A percentile compares a stretch with the other conserved stretches of the same genome.
Conservation (phyloP, 2,113 vertebrate genomes). For the Microcebus jonahi region DNA sequence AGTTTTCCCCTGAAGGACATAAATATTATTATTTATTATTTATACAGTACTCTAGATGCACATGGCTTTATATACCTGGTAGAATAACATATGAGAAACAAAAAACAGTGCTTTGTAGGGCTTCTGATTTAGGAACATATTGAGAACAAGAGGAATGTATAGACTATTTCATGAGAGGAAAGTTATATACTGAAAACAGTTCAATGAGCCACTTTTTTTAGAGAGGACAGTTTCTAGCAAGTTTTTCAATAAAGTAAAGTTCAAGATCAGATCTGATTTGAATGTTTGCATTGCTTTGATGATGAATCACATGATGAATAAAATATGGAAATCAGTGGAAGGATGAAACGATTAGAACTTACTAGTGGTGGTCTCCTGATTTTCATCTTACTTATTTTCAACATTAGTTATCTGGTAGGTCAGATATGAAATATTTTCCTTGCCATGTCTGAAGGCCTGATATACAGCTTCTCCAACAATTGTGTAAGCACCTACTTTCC, state of each 20-base stretch:
- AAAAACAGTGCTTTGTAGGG: background rate
- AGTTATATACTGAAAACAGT: background rate
- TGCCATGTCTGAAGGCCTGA: background rate
- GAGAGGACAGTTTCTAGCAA: background rate
- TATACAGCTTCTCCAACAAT: background rate
- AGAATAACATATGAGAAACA: constrained; percentile 35
- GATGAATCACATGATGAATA: background rate
- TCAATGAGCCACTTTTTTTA: background rate
- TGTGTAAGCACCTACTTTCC: background rate
- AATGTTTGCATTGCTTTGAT: background rate
- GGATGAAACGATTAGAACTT: background rate
- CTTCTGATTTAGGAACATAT: background rate
- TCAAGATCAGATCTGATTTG: background rate
- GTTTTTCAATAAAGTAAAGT: background rate
- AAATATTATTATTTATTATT: constrained; percentile 77
- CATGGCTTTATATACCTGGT: constrained; percentile 42
- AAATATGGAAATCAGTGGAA: background rate
- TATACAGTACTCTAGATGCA: constrained; percentile 52
- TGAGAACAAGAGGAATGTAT: background rate
- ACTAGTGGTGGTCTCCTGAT: background rate
- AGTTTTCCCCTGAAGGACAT: constrained; percentile 62
- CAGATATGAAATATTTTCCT: background rate
- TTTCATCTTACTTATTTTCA: background rate
- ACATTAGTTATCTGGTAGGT: background rate
- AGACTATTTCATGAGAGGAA: background rate